phyloP scores from a whole-genome alignment of 2,888 invertebrate species.

The Cephus nigrinus region DNA sequence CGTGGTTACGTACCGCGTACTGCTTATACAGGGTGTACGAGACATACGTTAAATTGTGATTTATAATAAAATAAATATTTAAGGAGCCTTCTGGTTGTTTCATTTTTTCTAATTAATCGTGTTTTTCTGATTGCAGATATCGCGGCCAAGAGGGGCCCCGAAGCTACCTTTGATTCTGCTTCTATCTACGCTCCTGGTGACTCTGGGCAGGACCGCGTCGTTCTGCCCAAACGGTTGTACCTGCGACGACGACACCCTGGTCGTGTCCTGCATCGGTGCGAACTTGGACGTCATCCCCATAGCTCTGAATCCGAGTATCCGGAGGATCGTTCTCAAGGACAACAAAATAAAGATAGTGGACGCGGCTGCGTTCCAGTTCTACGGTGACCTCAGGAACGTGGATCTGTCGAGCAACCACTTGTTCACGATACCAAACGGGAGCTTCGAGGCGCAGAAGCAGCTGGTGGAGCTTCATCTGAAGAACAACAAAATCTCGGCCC shows the following conservation, averaged over 20 bases:
- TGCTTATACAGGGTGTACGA: no score
- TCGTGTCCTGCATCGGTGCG: constrained; percentile 87
- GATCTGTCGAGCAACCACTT: constrained; percentile 88
- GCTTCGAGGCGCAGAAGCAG: constrained; percentile 84
- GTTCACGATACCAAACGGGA: constrained; percentile 82
- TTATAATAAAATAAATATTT: no score
- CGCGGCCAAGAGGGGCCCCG: constrained; percentile 16
- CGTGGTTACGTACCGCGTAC: no score
- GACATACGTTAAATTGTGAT: no score
- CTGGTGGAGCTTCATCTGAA: constrained; percentile 85
- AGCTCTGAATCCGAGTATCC: constrained; percentile 90
- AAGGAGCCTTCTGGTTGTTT: no score
- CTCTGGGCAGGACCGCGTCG: constrained; percentile 64
- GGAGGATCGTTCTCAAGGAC: constrained; percentile 84
- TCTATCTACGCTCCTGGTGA: constrained; percentile 20
- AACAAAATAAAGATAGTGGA: constrained; percentile 91
- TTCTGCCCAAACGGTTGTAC: constrained; percentile 89
- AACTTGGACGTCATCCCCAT: constrained; percentile 91
- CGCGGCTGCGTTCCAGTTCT: constrained; percentile 86
- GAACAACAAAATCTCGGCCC: constrained; percentile 85
- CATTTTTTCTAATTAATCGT: no score
- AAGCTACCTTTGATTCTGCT: constrained; percentile 25
- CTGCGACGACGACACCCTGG: constrained; percentile 90
- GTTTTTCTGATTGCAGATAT: constrained; percentile 27
- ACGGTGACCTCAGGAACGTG: constrained; percentile 85